Evolutionary conservation across 2,797 vertebrate genomes (phyloP).

Genomic region (Scyliorhinus canicula): DNA sequence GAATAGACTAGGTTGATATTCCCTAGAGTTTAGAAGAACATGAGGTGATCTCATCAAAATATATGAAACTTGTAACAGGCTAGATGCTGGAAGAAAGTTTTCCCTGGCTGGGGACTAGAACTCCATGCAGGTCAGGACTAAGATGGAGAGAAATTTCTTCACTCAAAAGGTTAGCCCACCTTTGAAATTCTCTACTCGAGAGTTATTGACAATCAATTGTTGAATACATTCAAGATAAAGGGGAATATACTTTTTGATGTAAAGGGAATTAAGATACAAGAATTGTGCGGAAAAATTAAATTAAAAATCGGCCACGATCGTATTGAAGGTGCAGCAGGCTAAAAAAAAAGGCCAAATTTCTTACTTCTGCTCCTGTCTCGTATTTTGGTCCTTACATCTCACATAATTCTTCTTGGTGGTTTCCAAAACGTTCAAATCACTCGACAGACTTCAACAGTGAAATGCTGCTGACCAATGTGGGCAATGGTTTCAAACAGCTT

Average conservation of each 20-base stretch:
- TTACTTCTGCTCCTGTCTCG: neutral
- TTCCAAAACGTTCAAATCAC: neutral
- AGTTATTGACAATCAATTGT: neutral
- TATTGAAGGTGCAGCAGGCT: neutral
- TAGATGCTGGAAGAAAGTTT: neutral
- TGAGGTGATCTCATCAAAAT: neutral
- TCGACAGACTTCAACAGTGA: neutral
- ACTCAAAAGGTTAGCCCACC: neutral
- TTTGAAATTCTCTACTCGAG: too few species aligned
- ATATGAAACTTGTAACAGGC: neutral
- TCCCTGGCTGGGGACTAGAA: neutral
- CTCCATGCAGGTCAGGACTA: neutral
- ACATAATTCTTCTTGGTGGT: neutral
- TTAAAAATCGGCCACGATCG: neutral
- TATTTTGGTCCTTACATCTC: neutral
- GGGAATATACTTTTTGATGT: neutral
- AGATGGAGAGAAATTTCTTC: neutral
- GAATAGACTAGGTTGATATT: neutral
- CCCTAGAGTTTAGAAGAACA: neutral
- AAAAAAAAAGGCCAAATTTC: neutral
- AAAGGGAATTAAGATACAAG: neutral
- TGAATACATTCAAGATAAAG: neutral
- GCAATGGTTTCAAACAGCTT: neutral
- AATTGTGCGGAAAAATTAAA: neutral
- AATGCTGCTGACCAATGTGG: neutral